Base-by-base conservation (phyloP, 2,113 vertebrate genomes). In the Puntigrus tetrazona region DNA sequence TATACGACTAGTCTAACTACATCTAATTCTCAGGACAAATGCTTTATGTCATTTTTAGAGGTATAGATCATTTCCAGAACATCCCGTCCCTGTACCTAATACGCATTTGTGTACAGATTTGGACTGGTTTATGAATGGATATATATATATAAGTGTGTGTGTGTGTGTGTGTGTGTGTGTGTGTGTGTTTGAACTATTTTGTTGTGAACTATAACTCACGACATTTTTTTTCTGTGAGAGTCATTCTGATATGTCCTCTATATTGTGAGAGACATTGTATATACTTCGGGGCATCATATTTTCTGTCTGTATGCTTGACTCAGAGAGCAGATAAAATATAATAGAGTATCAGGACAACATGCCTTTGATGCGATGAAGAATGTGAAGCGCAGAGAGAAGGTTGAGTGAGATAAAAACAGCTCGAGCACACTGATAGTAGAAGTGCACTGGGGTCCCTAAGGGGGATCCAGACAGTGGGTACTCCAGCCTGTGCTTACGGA, bases 311-410 rank as follows among this genome's bases (percentile, higher is more conserved):
- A 52, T 38, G 20, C 50, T 77, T 77, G 50, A 77, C 20, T 77
- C 75, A 36, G 50, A 78, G 76, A 47, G 72, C 36, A 78, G 55
- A 78, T 27, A 43, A 59, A 43, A 38, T 55, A 36, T 57, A 59
- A 27, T 11, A 77, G 20, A 57, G 50, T 77, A 77, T 13, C 50
- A 77, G 50, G 50, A 57, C 31, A 77, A 7, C 69, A 72, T 52
- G 31, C 34, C 75, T 77, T 57, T 57, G 29, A 77, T 57, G 11
- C 11, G 8, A n/a, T 63, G 52, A 61, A 34, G 36, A 78, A 43
- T 41, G 55, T 61, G n/a, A 61, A 29, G 22, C 22, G 9, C 4
- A 43, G 55, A 61, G 55, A 78, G 52, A 41, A 41, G 34, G 34
- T 47, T 29, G 72, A 59, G 75, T 4, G 10, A 78, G 55, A 41